Evolutionary conservation across 1,140 invertebrate genomes (phyloP).

Genomic region (Bombus pyrosoma): DNA sequence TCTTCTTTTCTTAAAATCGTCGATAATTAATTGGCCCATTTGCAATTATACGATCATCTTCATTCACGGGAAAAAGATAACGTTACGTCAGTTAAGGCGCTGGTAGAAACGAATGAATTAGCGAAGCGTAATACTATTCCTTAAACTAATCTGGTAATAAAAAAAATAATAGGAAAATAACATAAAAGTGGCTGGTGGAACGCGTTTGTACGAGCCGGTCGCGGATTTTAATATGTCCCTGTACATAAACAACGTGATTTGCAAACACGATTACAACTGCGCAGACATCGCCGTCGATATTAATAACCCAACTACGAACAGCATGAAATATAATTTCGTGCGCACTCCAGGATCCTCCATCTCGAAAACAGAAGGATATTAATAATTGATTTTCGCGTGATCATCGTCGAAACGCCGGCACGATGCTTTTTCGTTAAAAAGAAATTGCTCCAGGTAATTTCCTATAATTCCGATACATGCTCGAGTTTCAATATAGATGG

Average conservation of each 20-base stretch:
- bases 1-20: no score
- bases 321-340: constrained; percentile 7
- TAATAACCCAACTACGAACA: not conserved
- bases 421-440: not conserved
- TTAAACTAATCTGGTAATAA: no score
- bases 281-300: constrained; percentile 2
- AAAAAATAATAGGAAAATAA: no score
- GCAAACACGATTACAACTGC: constrained; percentile 7
- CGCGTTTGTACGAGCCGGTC: not conserved
- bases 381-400: not conserved
- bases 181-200: no score
- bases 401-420: no score
- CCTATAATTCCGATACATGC: not conserved
- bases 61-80: no score
- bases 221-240: not conserved
- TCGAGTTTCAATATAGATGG: not conserved
- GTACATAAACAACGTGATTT: not conserved
- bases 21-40: no score
- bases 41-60: no score
- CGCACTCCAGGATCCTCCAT: no score
- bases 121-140: no score
- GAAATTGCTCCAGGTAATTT: not conserved
- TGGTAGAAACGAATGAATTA: no score
- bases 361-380: not conserved
- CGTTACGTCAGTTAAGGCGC: no score